Percentiles rank a stretch among this genome's conserved stretches.
These are phyloP conservation scores for Boleophthalmus pectinirostris DNA, from an alignment of 2,113 vertebrate genomes.

Conservation along the genomic window DNA sequence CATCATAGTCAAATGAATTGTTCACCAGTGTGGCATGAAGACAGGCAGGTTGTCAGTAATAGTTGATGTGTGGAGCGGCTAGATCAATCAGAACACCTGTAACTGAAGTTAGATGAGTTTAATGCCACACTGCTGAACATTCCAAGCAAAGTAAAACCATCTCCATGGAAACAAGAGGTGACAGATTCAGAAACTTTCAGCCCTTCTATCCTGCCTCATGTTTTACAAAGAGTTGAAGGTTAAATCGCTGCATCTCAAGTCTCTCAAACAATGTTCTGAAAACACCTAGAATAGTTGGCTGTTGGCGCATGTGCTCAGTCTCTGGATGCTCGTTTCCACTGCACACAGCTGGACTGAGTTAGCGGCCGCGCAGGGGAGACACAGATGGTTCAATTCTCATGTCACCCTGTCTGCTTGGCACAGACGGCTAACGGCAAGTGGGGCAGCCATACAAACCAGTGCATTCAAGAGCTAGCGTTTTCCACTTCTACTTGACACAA, in stretches of 20 bases:
- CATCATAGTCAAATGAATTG: too few species aligned
- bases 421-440: conserved; percentile 51
- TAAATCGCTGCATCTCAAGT: neutral
- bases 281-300: neutral
- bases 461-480: conserved; percentile 41
- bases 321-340: conserved; percentile 58
- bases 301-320: conserved; percentile 20
- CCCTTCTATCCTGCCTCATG: too few species aligned
- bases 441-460: conserved; percentile 45
- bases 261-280: neutral
- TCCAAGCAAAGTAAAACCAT: too few species aligned
- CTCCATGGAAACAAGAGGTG: too few species aligned
- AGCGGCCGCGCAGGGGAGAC: conserved; percentile 48
- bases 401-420: conserved; percentile 71
- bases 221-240: neutral
- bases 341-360: conserved; percentile 67
- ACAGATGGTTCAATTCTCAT: conserved; percentile 73
- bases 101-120: too few species aligned
- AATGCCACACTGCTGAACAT: too few species aligned
- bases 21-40: too few species aligned
- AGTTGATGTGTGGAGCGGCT: too few species aligned
- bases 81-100: too few species aligned
- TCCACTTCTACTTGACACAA: conserved; percentile 28
- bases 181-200: too few species aligned
- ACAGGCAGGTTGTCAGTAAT: too few species aligned